A percentile compares a stretch with the other conserved stretches of the same genome.
These are phyloP conservation scores for Calycopis cecrops DNA, from an alignment of 1,140 invertebrate genomes.

Conservation along the genomic window DNA sequence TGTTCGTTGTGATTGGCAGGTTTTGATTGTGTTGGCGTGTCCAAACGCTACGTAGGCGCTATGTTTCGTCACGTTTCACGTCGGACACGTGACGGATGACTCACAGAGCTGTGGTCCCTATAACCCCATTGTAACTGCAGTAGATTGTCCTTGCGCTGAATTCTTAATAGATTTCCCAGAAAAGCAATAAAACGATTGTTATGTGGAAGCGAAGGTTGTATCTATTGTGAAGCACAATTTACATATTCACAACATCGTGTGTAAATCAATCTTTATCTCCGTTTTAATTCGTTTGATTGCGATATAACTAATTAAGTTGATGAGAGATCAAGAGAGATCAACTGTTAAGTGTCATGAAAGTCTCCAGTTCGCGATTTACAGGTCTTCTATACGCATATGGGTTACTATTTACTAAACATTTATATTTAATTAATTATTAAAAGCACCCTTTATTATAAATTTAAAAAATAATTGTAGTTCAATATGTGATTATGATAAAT, in stretches of 20 bases:
- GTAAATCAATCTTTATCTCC: slow-evolving; percentile 6
- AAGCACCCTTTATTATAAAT: too few species aligned
- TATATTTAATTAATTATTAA: too few species aligned
- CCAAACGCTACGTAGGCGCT: slow-evolving; percentile 38
- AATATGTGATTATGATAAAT: too few species aligned
- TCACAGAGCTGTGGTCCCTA: slow-evolving; percentile 43
- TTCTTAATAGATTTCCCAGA: slow-evolving; percentile 56
- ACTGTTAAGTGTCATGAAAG: too few species aligned
- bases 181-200: slow-evolving; percentile 43
- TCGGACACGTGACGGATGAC: slow-evolving; percentile 30
- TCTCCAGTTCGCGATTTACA: too few species aligned
- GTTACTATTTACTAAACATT: too few species aligned
- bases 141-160: slow-evolving; percentile 63
- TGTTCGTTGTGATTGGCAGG: slow-evolving; percentile 31
- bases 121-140: slow-evolving; percentile 34
- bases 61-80: slow-evolving; percentile 44
- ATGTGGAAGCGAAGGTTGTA: slow-evolving; percentile 31
- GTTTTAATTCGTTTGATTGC: background rate
- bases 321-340: too few species aligned
- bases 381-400: too few species aligned
- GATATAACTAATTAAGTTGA: too few species aligned
- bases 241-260: slow-evolving; percentile 12
- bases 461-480: too few species aligned
- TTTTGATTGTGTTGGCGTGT: slow-evolving; percentile 31
- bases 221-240: slow-evolving; percentile 25